A percentile compares a stretch with the other conserved stretches of the same genome.
phyloP scores from a whole-genome alignment of 23 tunicate species.

The Halocynthia roretzi region DNA sequence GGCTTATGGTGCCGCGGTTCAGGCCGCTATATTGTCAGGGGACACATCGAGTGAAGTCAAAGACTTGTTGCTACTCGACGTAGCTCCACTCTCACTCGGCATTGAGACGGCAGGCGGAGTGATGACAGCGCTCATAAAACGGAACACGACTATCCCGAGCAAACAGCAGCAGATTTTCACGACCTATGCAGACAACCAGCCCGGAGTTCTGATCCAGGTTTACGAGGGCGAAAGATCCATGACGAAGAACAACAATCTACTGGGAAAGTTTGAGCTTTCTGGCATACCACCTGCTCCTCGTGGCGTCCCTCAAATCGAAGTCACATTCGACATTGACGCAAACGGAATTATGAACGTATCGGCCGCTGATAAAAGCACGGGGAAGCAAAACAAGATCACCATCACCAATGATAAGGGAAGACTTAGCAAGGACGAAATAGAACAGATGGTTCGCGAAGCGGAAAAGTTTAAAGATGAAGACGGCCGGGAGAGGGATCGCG shows the following conservation, averaged over 20 bases:
- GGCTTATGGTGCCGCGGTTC: conserved; percentile 98
- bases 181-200: conserved; percentile 70
- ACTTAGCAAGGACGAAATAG: conserved; percentile 39
- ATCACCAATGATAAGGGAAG: conserved; percentile 48
- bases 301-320: conserved; percentile 47
- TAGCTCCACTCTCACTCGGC: conserved; percentile 66
- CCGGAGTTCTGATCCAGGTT: conserved; percentile 46
- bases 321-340: conserved; percentile 29
- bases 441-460: conserved; percentile 31
- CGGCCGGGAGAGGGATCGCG: conserved; percentile 4
- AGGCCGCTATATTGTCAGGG: conserved; percentile 87
- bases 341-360: conserved; percentile 50
- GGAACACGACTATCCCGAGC: conserved; percentile 49
- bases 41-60: conserved; percentile 26
- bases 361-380: conserved; percentile 30
- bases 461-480: conserved; percentile 35
- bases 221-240: conserved; percentile 38
- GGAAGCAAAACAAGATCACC: conserved; percentile 25
- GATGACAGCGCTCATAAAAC: conserved; percentile 55
- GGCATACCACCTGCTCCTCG: conserved; percentile 40
- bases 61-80: conserved; percentile 53
- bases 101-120: conserved; percentile 72
- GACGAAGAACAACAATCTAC: conserved; percentile 42
- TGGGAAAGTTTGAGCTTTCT: conserved; percentile 35
- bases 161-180: conserved; percentile 52